phyloP scores from a whole-genome alignment of 53 echinoderm and acorn worm genomes.

The Apostichopus leukothele region DNA sequence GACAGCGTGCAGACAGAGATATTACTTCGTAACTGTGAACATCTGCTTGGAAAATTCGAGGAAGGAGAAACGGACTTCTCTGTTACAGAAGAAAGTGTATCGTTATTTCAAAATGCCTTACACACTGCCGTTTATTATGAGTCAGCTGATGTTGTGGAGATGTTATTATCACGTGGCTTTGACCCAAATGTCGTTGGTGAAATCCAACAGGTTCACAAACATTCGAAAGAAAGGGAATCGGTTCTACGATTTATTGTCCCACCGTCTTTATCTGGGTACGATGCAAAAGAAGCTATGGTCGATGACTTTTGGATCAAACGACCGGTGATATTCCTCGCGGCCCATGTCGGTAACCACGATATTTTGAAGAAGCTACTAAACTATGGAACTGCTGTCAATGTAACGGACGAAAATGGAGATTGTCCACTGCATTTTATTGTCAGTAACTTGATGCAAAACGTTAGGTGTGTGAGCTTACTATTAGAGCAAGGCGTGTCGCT shows the following conservation, averaged over 20 bases:
- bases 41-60: slow-evolving; percentile 71
- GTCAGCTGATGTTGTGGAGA: slow-evolving; percentile 78
- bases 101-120: slow-evolving; percentile 68
- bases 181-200: slow-evolving; percentile 57
- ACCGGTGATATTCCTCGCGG: slow-evolving; percentile 75
- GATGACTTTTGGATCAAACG: slow-evolving; percentile 68
- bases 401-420: slow-evolving; percentile 55
- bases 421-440: slow-evolving; percentile 81
- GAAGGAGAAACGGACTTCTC: slow-evolving; percentile 57
- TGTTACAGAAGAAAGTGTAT: slow-evolving; percentile 28
- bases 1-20: slow-evolving; percentile 82
- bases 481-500: slow-evolving; percentile 72
- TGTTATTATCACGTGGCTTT: slow-evolving; percentile 75
- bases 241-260: slow-evolving; percentile 29
- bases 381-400: slow-evolving; percentile 73
- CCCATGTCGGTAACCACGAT: slow-evolving; percentile 70
- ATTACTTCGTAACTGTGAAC: slow-evolving; percentile 74
- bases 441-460: slow-evolving; percentile 61
- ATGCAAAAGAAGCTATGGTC: slow-evolving; percentile 26
- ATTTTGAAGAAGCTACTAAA: slow-evolving; percentile 68
- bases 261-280: slow-evolving; percentile 26
- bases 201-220: background rate
- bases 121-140: slow-evolving; percentile 79
- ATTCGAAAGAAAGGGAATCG: slow-evolving; percentile 34
- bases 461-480: slow-evolving; percentile 74